A percentile compares a stretch with the other conserved stretches of the same genome.
Evolutionary conservation across 2,888 invertebrate species (phyloP).

Genomic region (Drosophila sordidapex): DNA sequence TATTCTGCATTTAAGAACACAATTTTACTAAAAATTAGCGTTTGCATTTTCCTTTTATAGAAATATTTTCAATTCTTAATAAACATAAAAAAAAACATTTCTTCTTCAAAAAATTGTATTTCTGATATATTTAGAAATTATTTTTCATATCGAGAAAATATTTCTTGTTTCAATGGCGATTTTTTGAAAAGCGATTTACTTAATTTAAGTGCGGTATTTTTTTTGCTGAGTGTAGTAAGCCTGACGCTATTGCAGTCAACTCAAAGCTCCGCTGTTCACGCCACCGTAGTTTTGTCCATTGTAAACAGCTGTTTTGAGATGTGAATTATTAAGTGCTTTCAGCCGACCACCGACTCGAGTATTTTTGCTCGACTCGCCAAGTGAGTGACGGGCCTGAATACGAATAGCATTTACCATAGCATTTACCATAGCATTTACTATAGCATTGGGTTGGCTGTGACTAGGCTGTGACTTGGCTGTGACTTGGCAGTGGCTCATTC

Average conservation of each 20-base stretch:
- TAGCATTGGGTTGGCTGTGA: constrained; percentile 8
- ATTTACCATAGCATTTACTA: constrained; percentile 17
- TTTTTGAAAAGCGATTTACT: background rate
- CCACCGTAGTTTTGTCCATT: constrained; percentile 25
- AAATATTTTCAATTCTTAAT: no score
- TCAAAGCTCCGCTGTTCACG: constrained; percentile 11
- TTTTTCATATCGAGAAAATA: background rate
- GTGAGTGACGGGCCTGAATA: constrained; percentile 32
- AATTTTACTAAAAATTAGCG: background rate
- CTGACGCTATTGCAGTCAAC: constrained; percentile 2
- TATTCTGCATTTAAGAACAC: background rate
- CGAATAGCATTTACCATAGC: constrained; percentile 27
- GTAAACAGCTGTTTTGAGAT: constrained; percentile 44
- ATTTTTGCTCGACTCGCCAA: constrained; percentile 18
- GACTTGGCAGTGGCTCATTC: constrained; percentile 12
- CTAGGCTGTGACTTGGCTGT: constrained; percentile 5
- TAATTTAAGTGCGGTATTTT: background rate
- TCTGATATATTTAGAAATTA: background rate
- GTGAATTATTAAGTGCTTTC: constrained; percentile 32
- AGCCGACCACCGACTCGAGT: constrained; percentile 9
- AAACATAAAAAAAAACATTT: background rate
- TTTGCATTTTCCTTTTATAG: background rate
- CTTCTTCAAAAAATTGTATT: background rate
- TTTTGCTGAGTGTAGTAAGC: background rate
- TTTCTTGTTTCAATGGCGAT: background rate